A percentile compares a stretch with the other conserved stretches of the same genome.
Conservation (phyloP, 2,888 invertebrate genomes). For the Elmis aenea region DNA sequence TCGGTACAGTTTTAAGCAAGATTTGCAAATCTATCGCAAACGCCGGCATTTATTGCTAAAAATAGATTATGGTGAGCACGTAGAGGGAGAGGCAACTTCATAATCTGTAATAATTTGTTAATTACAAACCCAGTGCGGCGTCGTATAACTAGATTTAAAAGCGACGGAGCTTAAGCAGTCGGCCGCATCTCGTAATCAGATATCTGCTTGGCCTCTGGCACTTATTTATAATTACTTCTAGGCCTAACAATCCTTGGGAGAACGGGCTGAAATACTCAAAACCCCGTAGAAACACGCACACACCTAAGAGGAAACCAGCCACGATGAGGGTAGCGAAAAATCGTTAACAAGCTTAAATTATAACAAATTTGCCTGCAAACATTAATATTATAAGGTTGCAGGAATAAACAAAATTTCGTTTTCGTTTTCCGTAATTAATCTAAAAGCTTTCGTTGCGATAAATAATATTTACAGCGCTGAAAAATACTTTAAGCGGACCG, state of each 20-base stretch:
- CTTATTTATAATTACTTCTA: slow-evolving; percentile 46
- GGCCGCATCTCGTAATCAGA: slow-evolving; percentile 43
- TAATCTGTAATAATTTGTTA: slow-evolving; percentile 44
- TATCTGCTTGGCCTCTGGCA: slow-evolving; percentile 43
- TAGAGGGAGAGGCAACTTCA: slow-evolving; percentile 18
- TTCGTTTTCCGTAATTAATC: no score
- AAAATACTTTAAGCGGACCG: no score
- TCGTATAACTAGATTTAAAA: slow-evolving; percentile 46
- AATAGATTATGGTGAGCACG: slow-evolving; percentile 16
- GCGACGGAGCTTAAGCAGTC: slow-evolving; percentile 42
- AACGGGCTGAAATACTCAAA: slow-evolving; percentile 18
- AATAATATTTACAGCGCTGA: no score
- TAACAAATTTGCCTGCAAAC: no score
- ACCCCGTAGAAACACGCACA: slow-evolving; percentile 15
- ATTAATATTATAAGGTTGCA: no score
- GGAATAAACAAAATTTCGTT: no score
- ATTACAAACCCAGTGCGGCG: slow-evolving; percentile 44
- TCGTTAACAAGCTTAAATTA: no score
- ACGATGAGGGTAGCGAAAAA: no score
- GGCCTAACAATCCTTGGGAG: slow-evolving; percentile 30
- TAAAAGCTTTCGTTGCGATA: no score
- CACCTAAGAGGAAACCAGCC: slow-evolving; percentile 14
- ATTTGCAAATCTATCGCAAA: no score
- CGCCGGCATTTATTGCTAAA: no score
- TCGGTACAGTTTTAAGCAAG: no score